Conservation (phyloP, 2,888 invertebrate species). For the Resseliella maxima region DNA sequence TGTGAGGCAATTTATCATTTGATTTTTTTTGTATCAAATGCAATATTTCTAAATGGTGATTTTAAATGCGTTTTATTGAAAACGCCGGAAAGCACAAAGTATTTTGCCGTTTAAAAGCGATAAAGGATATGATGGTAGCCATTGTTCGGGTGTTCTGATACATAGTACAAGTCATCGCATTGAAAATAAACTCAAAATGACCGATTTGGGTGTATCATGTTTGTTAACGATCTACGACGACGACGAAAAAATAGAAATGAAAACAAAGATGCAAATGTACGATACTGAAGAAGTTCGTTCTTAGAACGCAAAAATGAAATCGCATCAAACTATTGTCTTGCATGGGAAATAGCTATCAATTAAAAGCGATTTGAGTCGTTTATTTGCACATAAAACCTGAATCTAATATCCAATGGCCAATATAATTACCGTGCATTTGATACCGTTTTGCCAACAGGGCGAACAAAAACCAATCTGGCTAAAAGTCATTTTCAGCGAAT, state of each 20-base stretch:
- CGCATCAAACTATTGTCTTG: conserved; percentile 18
- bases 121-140: too few species aligned
- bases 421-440: not conserved
- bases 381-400: conserved; percentile 24
- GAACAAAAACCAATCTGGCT: not conserved
- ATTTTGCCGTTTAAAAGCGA: too few species aligned
- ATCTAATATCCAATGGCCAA: not conserved
- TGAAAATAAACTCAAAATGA: too few species aligned
- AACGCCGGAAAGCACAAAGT: too few species aligned
- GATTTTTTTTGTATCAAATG: not conserved
- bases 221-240: too few species aligned
- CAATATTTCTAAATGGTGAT: not conserved
- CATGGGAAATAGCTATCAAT: conserved; percentile 8
- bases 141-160: too few species aligned
- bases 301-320: not conserved
- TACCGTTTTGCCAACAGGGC: not conserved
- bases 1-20: not conserved
- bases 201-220: not conserved
- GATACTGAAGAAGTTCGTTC: not conserved
- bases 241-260: not conserved
- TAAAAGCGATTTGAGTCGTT: conserved; percentile 15
- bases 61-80: too few species aligned
- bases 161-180: too few species aligned
- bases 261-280: not conserved
- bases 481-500: not conserved